A percentile compares a stretch with the other conserved stretches of the same genome.
phyloP scores from a whole-genome alignment of 1,140 invertebrate species.

The Polyergus mexicanus region DNA sequence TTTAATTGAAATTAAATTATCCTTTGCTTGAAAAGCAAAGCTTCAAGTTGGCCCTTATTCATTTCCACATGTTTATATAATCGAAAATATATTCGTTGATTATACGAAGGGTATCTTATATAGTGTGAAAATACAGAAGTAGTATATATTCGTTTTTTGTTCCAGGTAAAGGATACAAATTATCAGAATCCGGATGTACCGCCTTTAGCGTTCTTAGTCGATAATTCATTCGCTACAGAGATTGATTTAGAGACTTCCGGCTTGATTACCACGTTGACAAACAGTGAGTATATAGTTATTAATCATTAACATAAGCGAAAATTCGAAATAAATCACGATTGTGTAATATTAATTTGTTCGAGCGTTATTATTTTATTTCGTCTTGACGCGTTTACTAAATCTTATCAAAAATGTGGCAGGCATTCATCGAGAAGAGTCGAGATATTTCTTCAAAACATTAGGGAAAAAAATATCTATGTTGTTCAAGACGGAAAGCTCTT shows the following conservation, averaged over 20 bases:
- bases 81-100: neutral
- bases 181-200: constrained; percentile 88
- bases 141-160: constrained; percentile 13
- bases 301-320: neutral
- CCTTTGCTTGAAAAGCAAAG: neutral
- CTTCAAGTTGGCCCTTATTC: neutral
- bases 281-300: constrained; percentile 86
- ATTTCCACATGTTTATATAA: neutral
- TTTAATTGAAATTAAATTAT: no score
- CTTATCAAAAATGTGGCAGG: constrained; percentile 81
- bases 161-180: constrained; percentile 84
- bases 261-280: constrained; percentile 89
- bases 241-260: constrained; percentile 90
- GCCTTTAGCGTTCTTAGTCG: constrained; percentile 86
- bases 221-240: constrained; percentile 89
- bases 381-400: constrained; percentile 32
- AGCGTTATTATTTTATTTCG: neutral
- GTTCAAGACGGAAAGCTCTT: constrained; percentile 88
- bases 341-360: constrained; percentile 4
- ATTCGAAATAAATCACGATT: constrained; percentile 8
- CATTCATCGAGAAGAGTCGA: constrained; percentile 89
- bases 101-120: neutral
- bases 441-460: constrained; percentile 90
- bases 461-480: constrained; percentile 89
- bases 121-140: neutral